A percentile compares a stretch with the other conserved stretches of the same genome.
These are phyloP conservation scores for Machaerirhynchus nigripectus DNA, from an alignment of 2,113 vertebrate genomes.

Conservation along the genomic window DNA sequence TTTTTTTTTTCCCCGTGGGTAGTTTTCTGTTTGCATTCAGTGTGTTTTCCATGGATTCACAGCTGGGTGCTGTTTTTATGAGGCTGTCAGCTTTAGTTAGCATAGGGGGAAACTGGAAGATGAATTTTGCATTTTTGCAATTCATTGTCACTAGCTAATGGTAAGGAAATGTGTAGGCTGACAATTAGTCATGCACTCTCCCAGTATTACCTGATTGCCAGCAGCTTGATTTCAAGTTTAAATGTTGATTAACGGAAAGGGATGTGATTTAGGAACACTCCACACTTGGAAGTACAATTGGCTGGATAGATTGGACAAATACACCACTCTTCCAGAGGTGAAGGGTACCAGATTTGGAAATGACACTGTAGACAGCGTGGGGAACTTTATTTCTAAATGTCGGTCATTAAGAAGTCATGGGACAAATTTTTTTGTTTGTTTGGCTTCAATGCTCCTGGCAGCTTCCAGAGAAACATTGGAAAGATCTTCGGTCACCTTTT, in stretches of 20 bases:
- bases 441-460: neutral
- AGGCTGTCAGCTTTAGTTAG: neutral
- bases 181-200: neutral
- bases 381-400: neutral
- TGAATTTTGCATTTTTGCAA: neutral
- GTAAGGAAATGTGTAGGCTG: neutral
- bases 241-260: neutral
- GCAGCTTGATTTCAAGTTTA: neutral
- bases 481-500: neutral
- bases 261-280: neutral
- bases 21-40: neutral
- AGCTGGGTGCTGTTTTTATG: neutral
- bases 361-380: neutral
- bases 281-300: neutral
- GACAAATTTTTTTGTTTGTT: neutral
- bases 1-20: neutral
- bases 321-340: neutral
- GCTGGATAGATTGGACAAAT: neutral
- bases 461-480: neutral
- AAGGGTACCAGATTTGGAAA: neutral
- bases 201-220: neutral
- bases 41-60: neutral
- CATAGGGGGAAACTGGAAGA: neutral
- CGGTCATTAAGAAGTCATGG: accelerated
- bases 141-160: neutral